Evolutionary conservation across 2,888 invertebrate genomes (phyloP).

Genomic region (Dasypogon diadema): DNA sequence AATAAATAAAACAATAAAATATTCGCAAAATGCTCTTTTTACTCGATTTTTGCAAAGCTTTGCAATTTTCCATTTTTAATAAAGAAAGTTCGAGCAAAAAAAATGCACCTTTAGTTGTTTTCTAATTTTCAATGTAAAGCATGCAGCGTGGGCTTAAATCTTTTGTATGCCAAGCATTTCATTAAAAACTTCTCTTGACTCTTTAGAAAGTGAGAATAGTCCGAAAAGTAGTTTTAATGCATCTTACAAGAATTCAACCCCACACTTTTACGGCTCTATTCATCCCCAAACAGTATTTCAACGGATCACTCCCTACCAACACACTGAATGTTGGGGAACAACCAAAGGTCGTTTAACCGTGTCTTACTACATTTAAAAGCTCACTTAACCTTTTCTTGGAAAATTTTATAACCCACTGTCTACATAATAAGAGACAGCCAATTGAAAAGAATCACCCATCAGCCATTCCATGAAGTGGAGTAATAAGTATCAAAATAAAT

Average conservation of each 20-base stretch:
- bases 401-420: constrained; percentile 42
- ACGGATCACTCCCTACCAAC: neutral
- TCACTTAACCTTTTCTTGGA: constrained; percentile 25
- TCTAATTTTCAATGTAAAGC: constrained; percentile 6
- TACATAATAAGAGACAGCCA: constrained; percentile 41
- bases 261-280: neutral
- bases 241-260: neutral
- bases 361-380: constrained; percentile 24
- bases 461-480: constrained; percentile 42
- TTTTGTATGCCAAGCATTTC: constrained; percentile 5
- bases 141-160: neutral
- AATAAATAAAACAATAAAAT: too few relatives aligned
- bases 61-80: too few relatives aligned
- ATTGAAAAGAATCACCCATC: constrained; percentile 47
- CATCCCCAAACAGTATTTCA: neutral
- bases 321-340: neutral
- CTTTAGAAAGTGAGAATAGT: constrained; percentile 28
- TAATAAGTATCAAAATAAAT: constrained; percentile 48
- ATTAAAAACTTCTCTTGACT: neutral
- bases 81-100: neutral
- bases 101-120: neutral
- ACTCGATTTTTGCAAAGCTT: too few relatives aligned
- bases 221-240: constrained; percentile 37
- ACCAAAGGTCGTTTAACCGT: constrained; percentile 38
- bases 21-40: too few relatives aligned